phyloP scores from a whole-genome alignment of 1,140 invertebrate genomes.

The Delia radicum region DNA sequence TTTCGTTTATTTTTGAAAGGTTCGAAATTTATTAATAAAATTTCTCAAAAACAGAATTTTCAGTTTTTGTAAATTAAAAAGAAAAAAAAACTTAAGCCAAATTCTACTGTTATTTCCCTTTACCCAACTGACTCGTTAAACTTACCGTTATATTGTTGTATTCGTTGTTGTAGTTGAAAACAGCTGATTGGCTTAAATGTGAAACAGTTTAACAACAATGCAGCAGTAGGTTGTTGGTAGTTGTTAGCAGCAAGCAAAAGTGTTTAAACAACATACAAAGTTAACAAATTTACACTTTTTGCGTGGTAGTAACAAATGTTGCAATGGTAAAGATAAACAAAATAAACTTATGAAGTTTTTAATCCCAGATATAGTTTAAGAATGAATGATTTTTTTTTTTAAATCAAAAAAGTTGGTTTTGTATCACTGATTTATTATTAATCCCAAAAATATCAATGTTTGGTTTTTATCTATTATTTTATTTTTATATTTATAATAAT shows the following conservation, averaged over 20 bases:
- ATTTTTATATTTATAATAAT: not conserved
- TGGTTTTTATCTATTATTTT: not conserved
- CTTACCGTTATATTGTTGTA: not conserved
- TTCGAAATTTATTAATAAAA: too few species aligned
- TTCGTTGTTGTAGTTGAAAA: not conserved
- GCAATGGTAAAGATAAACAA: not conserved
- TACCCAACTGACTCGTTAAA: not conserved
- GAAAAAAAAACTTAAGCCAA: too few species aligned
- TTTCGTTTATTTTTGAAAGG: too few species aligned
- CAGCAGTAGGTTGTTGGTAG: not conserved
- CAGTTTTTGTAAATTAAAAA: too few species aligned
- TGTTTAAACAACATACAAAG: not conserved
- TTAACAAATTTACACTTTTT: not conserved
- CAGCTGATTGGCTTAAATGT: not conserved
- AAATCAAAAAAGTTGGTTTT: not conserved
- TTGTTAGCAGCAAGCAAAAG: not conserved
- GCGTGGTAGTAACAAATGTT: not conserved
- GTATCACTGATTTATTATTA: too few species aligned
- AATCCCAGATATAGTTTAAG: not conserved
- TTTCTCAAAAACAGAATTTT: too few species aligned
- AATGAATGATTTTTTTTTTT: not conserved
- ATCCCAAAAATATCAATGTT: too few species aligned
- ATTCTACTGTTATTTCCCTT: too few species aligned
- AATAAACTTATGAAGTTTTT: not conserved
- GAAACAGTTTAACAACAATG: not conserved